Conservation (phyloP, 2,888 invertebrate genomes). For the Agonum fuliginosum region DNA sequence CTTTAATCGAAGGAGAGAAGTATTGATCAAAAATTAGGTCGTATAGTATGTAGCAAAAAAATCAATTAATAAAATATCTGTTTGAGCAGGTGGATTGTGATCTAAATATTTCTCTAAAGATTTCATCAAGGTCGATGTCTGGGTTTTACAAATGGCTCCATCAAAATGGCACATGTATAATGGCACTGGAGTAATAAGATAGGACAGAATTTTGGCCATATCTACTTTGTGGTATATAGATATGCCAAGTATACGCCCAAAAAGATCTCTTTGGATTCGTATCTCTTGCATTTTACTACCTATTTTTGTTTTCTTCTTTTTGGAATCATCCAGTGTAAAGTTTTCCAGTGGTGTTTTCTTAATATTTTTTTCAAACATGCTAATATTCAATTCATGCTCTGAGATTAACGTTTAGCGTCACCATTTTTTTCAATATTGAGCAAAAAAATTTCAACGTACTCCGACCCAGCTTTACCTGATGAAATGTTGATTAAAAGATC, state of each 20-base stretch:
- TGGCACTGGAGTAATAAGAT: slow-evolving; percentile 62
- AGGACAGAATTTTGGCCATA: slow-evolving; percentile 62
- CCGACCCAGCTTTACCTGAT: slow-evolving; percentile 60
- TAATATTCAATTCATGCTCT: slow-evolving; percentile 62
- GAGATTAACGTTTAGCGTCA: slow-evolving; percentile 60
- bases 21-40: slow-evolving; percentile 62
- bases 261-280: slow-evolving; percentile 63
- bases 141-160: slow-evolving; percentile 56
- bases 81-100: too few relatives aligned
- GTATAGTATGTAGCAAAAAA: slow-evolving; percentile 45
- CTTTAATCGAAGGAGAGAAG: slow-evolving; percentile 64
- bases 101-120: too few relatives aligned
- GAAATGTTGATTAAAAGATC: slow-evolving; percentile 63
- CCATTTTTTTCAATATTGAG: slow-evolving; percentile 62
- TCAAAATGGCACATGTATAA: slow-evolving; percentile 61
- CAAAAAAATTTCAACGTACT: slow-evolving; percentile 64
- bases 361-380: slow-evolving; percentile 62
- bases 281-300: slow-evolving; percentile 63
- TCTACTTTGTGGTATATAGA: slow-evolving; percentile 61
- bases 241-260: slow-evolving; percentile 62
- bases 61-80: neutral
- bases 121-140: too few relatives aligned
- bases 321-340: neutral
- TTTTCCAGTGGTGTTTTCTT: slow-evolving; percentile 57
- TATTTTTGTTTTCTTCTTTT: slow-evolving; percentile 55